phyloP scores from a whole-genome alignment of 2,113 vertebrate species.

The Emberiza fucata region DNA sequence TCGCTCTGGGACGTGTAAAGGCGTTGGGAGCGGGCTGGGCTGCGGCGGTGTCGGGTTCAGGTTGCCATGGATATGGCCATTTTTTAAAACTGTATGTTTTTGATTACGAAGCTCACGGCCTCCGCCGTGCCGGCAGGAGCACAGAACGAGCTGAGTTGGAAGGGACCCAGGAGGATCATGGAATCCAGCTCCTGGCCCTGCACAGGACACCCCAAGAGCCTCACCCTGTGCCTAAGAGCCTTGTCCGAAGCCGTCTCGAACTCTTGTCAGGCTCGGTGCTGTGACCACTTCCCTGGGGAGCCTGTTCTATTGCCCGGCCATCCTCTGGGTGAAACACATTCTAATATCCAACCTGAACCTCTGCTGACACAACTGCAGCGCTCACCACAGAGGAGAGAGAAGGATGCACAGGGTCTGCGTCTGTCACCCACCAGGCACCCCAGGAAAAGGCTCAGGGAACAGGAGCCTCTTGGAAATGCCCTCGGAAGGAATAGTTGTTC shows the following conservation, averaged over 20 bases:
- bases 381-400: background rate
- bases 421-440: rapidly evolving
- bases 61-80: background rate
- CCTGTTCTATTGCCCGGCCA: background rate
- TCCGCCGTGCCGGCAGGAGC: background rate
- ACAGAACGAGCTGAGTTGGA: background rate
- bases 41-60: background rate
- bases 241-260: background rate
- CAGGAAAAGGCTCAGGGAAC: background rate
- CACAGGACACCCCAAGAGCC: background rate
- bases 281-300: background rate
- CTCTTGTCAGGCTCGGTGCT: background rate
- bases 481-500: rapidly evolving
- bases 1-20: background rate
- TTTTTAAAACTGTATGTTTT: background rate
- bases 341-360: background rate
- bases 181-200: background rate
- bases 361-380: too few species aligned
- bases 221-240: background rate
- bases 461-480: rapidly evolving
- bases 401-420: rapidly evolving
- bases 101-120: background rate
- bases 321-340: background rate
- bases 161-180: background rate
- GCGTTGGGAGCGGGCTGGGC: background rate